Base-by-base conservation (phyloP, 2,888 invertebrate species). In the Xestoiulus laeticollis region DNA sequence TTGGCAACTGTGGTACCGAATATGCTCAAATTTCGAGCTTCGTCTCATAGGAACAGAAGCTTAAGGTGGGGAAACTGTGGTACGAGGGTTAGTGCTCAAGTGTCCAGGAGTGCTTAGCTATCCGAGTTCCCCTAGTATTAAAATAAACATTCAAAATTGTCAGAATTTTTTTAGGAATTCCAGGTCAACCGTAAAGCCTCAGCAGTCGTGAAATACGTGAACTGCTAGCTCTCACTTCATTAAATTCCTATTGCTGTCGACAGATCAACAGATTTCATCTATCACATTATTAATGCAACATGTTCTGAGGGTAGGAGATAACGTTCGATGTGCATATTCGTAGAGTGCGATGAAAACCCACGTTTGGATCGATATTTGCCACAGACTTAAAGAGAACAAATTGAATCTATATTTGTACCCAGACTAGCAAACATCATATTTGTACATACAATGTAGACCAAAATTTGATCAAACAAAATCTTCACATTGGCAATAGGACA, bases 261-360 rank as follows among this genome's bases (percentile, higher is more conserved):
- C 68, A 68, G 68, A 68, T 68, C 68, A 68, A 22, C 68, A 26
- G 22, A 68, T 68, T 68, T 26, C 22, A 22, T 22, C 68, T 22
- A 68, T 68, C 68, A 22, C 68, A 68, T 68, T 68, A 68, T 68
- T 68, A 68, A 68, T 68, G 68, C 68, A 68, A 68, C 68, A 68
- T 10, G 12, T 22, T 68, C 26, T 5, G 26, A 68, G 68, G 68
- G 10, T 68, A 68, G 22, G 26, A 68, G 68, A 22, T 68, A 22
- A 68, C 53, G 12, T 26, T 8, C 26, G 68, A 68, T 12, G 26
- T 68, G 22, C 68, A 22, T 22, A 8, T 68, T 26, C 26, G 8
- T 10, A 6, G 26, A 12, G 26, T 68, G 68, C 68, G 68, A 68
- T 68, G 68, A 68, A 68, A 68, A 22, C 68, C 22, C 22, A 19